A percentile compares a stretch with the other conserved stretches of the same genome.
Evolutionary conservation across 2,888 invertebrate species (phyloP).

Genomic region (Cryptus viduatorius): DNA sequence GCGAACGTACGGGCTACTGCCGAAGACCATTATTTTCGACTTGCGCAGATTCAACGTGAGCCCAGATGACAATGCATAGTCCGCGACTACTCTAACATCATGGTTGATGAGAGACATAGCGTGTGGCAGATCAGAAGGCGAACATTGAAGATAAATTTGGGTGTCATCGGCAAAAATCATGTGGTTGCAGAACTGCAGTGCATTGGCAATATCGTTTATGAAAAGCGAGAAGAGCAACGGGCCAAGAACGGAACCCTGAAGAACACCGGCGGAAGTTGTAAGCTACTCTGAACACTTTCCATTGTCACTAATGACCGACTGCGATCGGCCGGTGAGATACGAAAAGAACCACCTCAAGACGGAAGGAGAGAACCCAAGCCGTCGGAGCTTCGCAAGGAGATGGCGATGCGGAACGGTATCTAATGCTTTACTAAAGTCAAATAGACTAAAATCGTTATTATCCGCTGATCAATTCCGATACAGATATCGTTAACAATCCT

Average conservation of each 20-base stretch:
- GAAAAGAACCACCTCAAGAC: background rate
- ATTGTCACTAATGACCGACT: background rate
- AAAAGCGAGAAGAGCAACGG: no score
- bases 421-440: no score
- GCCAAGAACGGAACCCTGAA: no score
- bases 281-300: background rate
- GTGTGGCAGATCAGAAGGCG: background rate
- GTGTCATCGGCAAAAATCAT: background rate
- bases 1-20: background rate
- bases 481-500: no score
- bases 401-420: background rate
- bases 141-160: background rate
- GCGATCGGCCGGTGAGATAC: no score
- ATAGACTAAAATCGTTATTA: background rate
- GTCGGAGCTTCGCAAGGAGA: background rate
- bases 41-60: background rate
- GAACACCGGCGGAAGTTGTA: background rate
- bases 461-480: no score
- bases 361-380: background rate
- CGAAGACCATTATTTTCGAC: background rate
- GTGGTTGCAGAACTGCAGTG: background rate
- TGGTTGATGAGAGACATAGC: background rate
- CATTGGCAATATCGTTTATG: background rate
- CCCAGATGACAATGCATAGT: background rate
- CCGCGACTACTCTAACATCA: background rate